Base-by-base conservation (phyloP, 2,113 vertebrate species). In the Notarius lentiginosus region DNA sequence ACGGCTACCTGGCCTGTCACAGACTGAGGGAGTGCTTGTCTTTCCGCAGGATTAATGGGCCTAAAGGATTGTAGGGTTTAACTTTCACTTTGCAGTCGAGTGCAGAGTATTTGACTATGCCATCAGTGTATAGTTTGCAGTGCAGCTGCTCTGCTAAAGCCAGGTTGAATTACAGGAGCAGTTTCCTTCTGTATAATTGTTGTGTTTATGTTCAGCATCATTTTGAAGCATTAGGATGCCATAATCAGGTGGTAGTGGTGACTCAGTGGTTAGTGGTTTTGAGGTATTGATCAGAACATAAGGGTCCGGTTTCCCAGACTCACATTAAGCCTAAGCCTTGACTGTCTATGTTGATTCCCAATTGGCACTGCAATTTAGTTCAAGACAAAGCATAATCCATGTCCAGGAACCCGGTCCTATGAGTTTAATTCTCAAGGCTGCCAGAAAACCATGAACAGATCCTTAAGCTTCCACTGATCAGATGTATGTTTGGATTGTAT, bases 1-100 rank as follows among this genome's bases (percentile, higher is more conserved):
- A 92, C 92, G 83, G 82, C 84, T 85, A 84, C 88, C 92, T 89
- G 86, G 88, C 61, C 90, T 66, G 91, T 88, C 90, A 89, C 87
- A 84, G 80, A 90, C 66, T 77, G 81, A 87, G 75, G 18, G 81
- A 81, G 75, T 18, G 58, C 56, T 70, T 56, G 47, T 84, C 47
- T 89, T 90, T 90, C 89, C 49, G 34, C n/a, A 89, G 88, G 87
- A 91, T 91, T 91, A 88, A 86, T 87, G 80, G 89, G 83, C 86
- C 75, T 27, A 27, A 68, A 86, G 84, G 80, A 85, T 77, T 81
- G 77, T 66, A 65, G 73, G 86, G 27, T 89, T 90, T 85, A 84
- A 79, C 73, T 82, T 85, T 77, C 83, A 83, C 84, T 87, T 79
- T 87, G 83, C 66, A 72, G 55, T 53, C 41, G 83, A 85, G 81